A percentile compares a stretch with the other conserved stretches of the same genome.
Conservation (phyloP, 2,888 invertebrate species). For the Neoitamus cyanurus region DNA sequence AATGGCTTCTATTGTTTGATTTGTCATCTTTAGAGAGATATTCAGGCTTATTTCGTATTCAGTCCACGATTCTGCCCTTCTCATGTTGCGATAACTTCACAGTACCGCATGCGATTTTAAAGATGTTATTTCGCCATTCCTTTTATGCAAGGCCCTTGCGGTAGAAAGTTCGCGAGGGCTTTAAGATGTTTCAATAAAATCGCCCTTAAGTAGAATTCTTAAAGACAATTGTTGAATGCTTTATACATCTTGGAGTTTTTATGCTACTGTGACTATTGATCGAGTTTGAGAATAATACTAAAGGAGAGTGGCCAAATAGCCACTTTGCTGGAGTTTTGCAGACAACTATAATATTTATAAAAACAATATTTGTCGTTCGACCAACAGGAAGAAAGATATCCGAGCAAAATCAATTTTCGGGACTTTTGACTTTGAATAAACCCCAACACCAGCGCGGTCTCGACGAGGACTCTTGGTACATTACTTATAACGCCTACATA, state of each 20-base stretch:
- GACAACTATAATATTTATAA: no score
- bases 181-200: no score
- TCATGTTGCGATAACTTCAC: not conserved
- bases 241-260: not conserved
- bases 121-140: not conserved
- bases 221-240: not conserved
- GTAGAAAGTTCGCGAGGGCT: not conserved
- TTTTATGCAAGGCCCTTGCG: not conserved
- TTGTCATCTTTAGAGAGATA: not conserved
- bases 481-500: no score
- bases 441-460: no score
- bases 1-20: not conserved
- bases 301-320: no score
- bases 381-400: no score
- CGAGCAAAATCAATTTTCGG: no score
- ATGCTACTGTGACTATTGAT: not conserved
- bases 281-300: no score
- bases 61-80: not conserved
- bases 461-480: no score
- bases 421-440: no score
- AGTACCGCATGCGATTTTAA: not conserved
- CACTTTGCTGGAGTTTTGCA: no score
- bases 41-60: not conserved
- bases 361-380: no score
- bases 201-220: not conserved